These are phyloP conservation scores for Desoria tigrina DNA, from an alignment of 2,888 invertebrate species.

Conservation along the genomic window DNA sequence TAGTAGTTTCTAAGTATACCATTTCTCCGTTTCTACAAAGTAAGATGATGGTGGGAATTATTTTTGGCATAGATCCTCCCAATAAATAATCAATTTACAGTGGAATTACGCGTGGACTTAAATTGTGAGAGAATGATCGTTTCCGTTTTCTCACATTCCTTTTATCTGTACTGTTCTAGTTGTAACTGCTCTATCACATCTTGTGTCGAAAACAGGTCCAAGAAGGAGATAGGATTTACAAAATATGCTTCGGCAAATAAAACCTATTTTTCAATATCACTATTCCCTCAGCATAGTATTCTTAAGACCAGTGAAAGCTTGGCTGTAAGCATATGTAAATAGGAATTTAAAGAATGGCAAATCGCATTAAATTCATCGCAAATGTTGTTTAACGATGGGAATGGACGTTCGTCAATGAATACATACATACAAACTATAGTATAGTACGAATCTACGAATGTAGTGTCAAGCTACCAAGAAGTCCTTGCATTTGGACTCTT, in stretches of 20 bases:
- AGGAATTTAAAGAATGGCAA: too few species aligned
- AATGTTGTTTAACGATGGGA: too few species aligned
- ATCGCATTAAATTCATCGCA: too few species aligned
- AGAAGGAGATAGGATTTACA: background rate
- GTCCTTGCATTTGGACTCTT: background rate
- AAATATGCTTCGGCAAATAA: background rate
- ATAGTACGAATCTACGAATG: background rate
- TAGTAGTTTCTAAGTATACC: too few species aligned
- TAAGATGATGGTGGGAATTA: background rate
- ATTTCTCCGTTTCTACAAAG: too few species aligned
- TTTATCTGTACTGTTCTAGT: constrained; percentile 12
- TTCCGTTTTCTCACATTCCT: constrained; percentile 54
- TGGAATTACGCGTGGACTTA: background rate
- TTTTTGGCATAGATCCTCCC: background rate
- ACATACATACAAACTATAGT: background rate
- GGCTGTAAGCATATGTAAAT: too few species aligned
- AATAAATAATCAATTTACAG: background rate
- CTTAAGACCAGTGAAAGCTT: too few species aligned
- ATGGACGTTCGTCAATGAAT: background rate
- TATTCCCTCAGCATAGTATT: background rate
- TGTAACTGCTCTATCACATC: too few species aligned
- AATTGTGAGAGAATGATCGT: constrained; percentile 42
- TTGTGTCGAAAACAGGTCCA: too few species aligned
- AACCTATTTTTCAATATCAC: background rate
- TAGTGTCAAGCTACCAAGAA: too few species aligned